Evolutionary conservation across 2,113 vertebrate species (phyloP).

Genomic region (Pterocles burchelli): DNA sequence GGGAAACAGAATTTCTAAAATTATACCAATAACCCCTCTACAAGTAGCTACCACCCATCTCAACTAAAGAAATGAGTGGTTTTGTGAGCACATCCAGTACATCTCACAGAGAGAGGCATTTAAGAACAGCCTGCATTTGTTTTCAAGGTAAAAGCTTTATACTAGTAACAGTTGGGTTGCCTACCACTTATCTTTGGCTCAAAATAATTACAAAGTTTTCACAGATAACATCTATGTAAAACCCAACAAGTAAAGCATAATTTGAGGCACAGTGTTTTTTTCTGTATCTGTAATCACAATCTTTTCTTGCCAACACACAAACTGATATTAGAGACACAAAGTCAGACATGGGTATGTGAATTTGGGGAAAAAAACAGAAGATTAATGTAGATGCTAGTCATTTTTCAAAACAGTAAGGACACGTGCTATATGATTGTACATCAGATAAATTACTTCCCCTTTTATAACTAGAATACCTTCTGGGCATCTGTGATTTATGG

Average conservation of each 20-base stretch:
- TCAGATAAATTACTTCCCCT: background rate
- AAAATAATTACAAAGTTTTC: background rate
- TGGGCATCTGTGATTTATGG: background rate
- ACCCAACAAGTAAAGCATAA: background rate
- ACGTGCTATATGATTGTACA: background rate
- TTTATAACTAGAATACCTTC: background rate
- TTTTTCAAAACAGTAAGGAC: background rate
- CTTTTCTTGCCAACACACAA: background rate
- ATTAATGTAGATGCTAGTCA: background rate
- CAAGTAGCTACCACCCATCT: background rate
- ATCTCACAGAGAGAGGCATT: background rate
- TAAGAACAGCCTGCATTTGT: background rate
- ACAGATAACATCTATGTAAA: background rate
- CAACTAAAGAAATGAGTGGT: background rate
- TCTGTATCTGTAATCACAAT: background rate
- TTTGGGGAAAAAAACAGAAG: rapidly evolving
- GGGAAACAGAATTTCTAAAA: background rate
- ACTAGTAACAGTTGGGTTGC: background rate
- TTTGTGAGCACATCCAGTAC: background rate
- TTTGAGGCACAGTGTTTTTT: background rate
- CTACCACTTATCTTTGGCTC: background rate
- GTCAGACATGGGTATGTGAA: background rate
- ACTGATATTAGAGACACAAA: background rate
- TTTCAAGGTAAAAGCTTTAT: background rate
- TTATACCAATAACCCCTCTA: background rate